A percentile compares a stretch with the other conserved stretches of the same genome.
phyloP scores from a whole-genome alignment of 2,888 invertebrate species.

The Acanthacorydalis orientalis region DNA sequence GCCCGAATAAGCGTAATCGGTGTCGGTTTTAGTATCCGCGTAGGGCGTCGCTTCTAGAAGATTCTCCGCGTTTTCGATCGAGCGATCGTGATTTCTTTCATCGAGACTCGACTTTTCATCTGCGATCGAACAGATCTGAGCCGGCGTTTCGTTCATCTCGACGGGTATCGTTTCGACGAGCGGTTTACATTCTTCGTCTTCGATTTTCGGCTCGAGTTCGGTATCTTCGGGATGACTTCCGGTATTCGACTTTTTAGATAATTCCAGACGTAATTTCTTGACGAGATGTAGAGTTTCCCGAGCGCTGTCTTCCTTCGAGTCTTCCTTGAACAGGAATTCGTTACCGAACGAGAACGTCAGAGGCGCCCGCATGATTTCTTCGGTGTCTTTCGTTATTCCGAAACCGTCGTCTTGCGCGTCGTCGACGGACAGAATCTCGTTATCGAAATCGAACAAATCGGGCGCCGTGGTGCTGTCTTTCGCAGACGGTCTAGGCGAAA shows the following conservation, averaged over 20 bases:
- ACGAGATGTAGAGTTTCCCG: slow-evolving; percentile 71
- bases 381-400: slow-evolving; percentile 39
- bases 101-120: neutral
- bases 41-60: neutral
- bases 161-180: slow-evolving; percentile 16
- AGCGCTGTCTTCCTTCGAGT: slow-evolving; percentile 67
- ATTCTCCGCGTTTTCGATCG: neutral
- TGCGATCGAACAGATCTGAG: neutral
- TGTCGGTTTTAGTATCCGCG: neutral
- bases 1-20: neutral
- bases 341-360: slow-evolving; percentile 44
- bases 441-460: slow-evolving; percentile 45
- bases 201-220: slow-evolving; percentile 3
- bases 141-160: slow-evolving; percentile 18
- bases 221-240: slow-evolving; percentile 20
- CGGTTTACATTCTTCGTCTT: slow-evolving; percentile 17
- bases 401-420: slow-evolving; percentile 45
- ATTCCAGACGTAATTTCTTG: slow-evolving; percentile 61
- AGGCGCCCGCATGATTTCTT: slow-evolving; percentile 42
- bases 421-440: slow-evolving; percentile 40
- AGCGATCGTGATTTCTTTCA: neutral
- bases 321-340: slow-evolving; percentile 54
- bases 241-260: slow-evolving; percentile 45
- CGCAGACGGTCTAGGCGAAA: slow-evolving; percentile 48
- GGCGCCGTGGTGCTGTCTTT: slow-evolving; percentile 28